Evolutionary conservation across 2,888 invertebrate genomes (phyloP).

Genomic region (Penaeus monodon): DNA sequence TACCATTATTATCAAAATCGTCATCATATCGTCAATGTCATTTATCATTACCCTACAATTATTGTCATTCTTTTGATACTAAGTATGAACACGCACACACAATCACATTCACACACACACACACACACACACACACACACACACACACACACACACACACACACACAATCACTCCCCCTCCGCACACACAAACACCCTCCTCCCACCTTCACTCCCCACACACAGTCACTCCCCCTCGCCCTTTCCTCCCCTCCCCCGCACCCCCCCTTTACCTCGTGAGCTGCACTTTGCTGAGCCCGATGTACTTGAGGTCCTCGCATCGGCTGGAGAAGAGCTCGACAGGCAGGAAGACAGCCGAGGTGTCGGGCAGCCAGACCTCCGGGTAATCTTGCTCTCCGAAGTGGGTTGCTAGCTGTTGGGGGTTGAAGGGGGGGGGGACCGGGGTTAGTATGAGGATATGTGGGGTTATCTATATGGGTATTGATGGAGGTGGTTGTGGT

Average conservation of each 20-base stretch:
- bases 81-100: not conserved
- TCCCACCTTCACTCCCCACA: not conserved
- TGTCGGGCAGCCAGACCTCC: constrained; percentile 52
- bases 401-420: constrained; percentile 39
- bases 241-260: too few species aligned
- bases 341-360: constrained; percentile 44
- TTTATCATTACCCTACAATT: too few species aligned
- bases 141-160: not conserved
- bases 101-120: not conserved
- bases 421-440: not conserved
- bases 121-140: not conserved
- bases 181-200: not conserved
- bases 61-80: too few species aligned
- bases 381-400: constrained; percentile 52
- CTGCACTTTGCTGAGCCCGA: constrained; percentile 60
- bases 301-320: constrained; percentile 63
- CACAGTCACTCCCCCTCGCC: not conserved
- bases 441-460: not conserved
- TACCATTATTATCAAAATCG: too few species aligned
- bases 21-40: too few species aligned
- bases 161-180: not conserved
- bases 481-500: too few species aligned
- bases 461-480: not conserved
- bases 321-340: constrained; percentile 58
- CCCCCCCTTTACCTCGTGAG: constrained; percentile 48